phyloP scores from a whole-genome alignment of 2,888 invertebrate species.

The Tipula lateralis region DNA sequence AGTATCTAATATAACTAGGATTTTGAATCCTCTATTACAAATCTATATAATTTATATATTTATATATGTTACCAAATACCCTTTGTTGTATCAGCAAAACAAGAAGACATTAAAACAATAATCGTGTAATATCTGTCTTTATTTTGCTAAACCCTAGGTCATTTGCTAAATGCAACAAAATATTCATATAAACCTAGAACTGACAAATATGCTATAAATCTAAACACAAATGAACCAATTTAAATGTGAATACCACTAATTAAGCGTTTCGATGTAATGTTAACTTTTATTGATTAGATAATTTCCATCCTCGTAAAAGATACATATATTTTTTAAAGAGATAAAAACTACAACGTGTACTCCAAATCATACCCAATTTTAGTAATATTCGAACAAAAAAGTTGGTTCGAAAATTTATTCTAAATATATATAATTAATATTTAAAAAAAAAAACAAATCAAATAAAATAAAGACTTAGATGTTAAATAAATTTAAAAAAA shows the following conservation, averaged over 20 bases:
- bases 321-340: neutral
- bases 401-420: neutral
- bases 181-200: neutral
- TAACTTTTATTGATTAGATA: neutral
- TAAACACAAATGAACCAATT: neutral
- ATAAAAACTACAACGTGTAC: neutral
- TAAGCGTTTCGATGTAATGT: neutral
- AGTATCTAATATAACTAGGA: neutral
- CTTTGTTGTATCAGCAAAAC: neutral
- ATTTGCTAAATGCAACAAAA: neutral
- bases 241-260: neutral
- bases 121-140: neutral
- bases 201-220: neutral
- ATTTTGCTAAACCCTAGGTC: too few relatives aligned
- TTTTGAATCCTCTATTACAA: neutral
- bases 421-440: neutral
- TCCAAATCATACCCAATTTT: conserved; percentile 8
- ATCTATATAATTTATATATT: neutral
- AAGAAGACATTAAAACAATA: neutral
- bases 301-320: neutral
- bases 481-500: neutral
- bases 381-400: neutral
- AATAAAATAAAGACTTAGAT: conserved; percentile 20
- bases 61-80: neutral
- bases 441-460: neutral